A percentile compares a stretch with the other conserved stretches of the same genome.
Evolutionary conservation across 2,113 vertebrate genomes (phyloP).

Genomic region (Cyanoliseus patagonus): DNA sequence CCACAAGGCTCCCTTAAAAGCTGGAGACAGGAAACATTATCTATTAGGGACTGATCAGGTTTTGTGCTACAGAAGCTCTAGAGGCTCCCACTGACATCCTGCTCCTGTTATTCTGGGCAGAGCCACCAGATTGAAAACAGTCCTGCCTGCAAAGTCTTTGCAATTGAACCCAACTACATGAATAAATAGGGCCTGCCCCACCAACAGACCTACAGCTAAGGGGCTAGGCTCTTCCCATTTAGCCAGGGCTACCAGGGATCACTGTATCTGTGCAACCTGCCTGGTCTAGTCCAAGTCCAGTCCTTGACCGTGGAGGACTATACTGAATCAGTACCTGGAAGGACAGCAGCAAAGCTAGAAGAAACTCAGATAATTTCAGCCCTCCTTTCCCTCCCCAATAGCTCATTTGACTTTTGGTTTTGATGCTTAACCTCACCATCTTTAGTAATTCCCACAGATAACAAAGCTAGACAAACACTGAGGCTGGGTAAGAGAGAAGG

Average conservation of each 20-base stretch:
- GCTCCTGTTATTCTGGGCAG: constrained; percentile 65
- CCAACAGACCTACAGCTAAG: not conserved
- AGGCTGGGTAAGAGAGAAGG: not conserved
- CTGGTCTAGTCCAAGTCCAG: not conserved
- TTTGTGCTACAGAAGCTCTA: constrained; percentile 23
- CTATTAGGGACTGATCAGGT: constrained; percentile 8
- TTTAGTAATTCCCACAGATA: not conserved
- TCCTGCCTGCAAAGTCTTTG: not conserved
- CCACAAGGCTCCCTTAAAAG: not conserved
- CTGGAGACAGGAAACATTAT: constrained; percentile 50
- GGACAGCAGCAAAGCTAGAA: not conserved
- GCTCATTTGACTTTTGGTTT: not conserved
- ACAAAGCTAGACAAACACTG: not conserved
- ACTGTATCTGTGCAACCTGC: not conserved
- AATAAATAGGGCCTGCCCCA: not conserved
- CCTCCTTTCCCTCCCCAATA: fast-evolving
- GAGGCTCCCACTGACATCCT: constrained; percentile 56
- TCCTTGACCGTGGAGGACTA: not conserved
- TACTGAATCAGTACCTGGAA: not conserved
- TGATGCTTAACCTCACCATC: not conserved
- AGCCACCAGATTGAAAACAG: constrained; percentile 33
- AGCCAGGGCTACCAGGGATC: not conserved
- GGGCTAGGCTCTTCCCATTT: not conserved
- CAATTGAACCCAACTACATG: not conserved
- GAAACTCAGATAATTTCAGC: not conserved